Conservation (phyloP, 2,113 vertebrate species). For the Pseudorhombus dupliciocellatus region DNA sequence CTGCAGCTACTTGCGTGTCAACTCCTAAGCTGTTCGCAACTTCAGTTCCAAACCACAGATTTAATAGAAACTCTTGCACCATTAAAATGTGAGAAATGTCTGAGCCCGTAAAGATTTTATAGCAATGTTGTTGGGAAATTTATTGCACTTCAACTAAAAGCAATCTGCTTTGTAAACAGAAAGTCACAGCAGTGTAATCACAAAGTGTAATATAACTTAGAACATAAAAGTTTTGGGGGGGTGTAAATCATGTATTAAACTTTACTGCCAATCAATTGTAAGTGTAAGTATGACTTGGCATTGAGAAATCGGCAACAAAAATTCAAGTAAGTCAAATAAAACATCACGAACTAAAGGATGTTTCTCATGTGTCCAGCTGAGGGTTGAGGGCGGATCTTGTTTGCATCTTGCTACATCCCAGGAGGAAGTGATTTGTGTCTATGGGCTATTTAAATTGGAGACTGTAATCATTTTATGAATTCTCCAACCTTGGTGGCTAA, state of each 20-base stretch:
- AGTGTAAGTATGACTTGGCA: not conserved
- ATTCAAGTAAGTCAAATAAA: too few species aligned
- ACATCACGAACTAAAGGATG: too few species aligned
- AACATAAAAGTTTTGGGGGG: not conserved
- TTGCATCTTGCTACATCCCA: too few species aligned
- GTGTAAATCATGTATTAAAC: not conserved
- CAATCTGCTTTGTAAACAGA: not conserved
- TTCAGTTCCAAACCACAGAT: not conserved
- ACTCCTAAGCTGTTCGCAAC: not conserved
- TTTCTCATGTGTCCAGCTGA: too few species aligned
- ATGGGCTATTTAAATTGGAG: too few species aligned
- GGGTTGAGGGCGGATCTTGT: too few species aligned
- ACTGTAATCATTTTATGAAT: too few species aligned
- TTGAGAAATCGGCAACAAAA: too few species aligned
- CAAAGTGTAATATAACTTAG: not conserved
- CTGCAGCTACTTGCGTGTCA: not conserved
- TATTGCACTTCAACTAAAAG: not conserved
- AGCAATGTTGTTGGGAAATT: not conserved
- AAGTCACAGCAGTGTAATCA: not conserved
- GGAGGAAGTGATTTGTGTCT: too few species aligned
- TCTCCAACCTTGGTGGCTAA: too few species aligned
- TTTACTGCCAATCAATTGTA: not conserved
- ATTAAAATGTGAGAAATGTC: constrained; percentile 4
- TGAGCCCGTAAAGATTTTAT: not conserved
- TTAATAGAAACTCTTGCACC: not conserved